Evolutionary conservation across 2,797 vertebrate species (phyloP).

Genomic region (Poliocrania exsul): DNA sequence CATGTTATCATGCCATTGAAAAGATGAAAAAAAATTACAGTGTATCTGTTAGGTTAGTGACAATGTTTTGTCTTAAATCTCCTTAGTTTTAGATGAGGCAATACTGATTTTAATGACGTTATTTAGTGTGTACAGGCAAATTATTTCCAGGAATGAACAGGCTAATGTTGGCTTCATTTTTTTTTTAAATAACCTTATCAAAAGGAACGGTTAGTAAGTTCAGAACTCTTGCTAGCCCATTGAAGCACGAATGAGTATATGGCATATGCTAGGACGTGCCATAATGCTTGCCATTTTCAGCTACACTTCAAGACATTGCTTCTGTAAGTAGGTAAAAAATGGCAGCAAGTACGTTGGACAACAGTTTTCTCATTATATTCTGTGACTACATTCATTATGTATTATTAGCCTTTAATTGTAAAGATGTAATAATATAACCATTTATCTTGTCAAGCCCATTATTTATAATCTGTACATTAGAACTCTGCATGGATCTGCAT

Average conservation of each 20-base stretch:
- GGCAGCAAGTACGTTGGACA: constrained; percentile 4
- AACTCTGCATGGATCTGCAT: background rate
- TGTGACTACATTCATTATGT: constrained; percentile 38
- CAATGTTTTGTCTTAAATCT: background rate
- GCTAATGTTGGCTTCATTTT: background rate
- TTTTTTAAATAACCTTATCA: background rate
- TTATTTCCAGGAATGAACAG: constrained; percentile 2
- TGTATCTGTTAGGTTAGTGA: background rate
- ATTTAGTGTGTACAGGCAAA: background rate
- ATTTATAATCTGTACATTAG: background rate
- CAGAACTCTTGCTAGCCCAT: background rate
- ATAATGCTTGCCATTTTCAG: background rate
- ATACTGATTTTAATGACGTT: background rate
- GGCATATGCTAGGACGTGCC: background rate
- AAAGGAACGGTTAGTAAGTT: constrained; percentile 47
- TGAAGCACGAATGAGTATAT: background rate
- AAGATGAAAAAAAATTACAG: background rate
- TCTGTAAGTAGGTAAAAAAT: constrained; percentile 49
- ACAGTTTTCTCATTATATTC: constrained; percentile 34
- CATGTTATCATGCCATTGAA: background rate
- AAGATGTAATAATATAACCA: constrained; percentile 32
- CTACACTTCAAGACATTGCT: background rate
- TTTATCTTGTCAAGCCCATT: constrained; percentile 41
- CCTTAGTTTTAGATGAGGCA: background rate
- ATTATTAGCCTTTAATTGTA: constrained; percentile 43